These are phyloP conservation scores for Arnoldichthys spilopterus DNA, from an alignment of 2,797 vertebrate species.

Conservation along the genomic window DNA sequence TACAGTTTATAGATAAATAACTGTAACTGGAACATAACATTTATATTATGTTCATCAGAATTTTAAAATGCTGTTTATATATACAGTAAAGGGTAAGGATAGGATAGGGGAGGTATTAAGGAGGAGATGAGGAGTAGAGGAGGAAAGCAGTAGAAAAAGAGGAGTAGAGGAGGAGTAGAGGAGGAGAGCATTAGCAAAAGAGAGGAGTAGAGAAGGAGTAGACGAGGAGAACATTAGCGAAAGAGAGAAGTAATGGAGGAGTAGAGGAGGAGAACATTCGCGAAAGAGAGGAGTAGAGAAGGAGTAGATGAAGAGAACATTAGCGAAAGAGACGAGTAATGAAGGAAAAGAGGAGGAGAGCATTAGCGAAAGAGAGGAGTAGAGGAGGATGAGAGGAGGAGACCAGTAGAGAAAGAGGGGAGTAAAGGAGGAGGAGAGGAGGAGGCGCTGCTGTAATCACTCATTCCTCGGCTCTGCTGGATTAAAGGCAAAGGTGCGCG, in stretches of 20 bases:
- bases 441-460: conserved; percentile 28
- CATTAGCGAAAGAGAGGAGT: not conserved
- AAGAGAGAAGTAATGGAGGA: not conserved
- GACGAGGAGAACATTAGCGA: not conserved
- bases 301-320: not conserved
- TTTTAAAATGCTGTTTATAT: no score
- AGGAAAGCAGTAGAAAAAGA: not conserved
- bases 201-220: no score
- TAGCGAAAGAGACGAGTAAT: not conserved
- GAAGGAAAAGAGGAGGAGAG: not conserved
- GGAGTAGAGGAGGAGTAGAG: not conserved
- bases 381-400: no score
- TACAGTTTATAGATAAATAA: no score
- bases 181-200: not conserved
- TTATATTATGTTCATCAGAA: no score
- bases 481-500: conserved; percentile 80
- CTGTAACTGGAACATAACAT: no score
- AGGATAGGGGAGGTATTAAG: no score
- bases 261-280: not conserved
- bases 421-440: not conserved
- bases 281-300: not conserved
- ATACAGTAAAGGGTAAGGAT: no score
- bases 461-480: conserved; percentile 32
- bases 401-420: not conserved
- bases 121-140: not conserved